Conservation (phyloP, 2,888 invertebrate species). For the Augiades crinisus region DNA sequence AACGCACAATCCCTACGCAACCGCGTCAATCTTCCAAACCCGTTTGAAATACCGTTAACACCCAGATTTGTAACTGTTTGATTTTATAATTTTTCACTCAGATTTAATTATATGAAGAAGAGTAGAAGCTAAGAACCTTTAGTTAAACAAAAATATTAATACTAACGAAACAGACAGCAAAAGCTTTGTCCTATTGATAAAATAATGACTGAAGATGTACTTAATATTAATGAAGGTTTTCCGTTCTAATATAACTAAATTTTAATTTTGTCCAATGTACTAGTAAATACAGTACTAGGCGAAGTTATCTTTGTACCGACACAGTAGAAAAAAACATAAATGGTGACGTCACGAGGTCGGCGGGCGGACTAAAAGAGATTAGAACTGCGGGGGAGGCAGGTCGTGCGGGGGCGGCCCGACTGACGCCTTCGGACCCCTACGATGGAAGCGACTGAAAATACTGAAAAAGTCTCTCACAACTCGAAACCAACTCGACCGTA, state of each 20-base stretch:
- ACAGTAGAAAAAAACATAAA: slow-evolving; percentile 46
- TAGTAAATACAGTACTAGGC: slow-evolving; percentile 33
- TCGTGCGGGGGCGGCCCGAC: slow-evolving; percentile 47
- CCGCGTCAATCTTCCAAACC: slow-evolving; percentile 52
- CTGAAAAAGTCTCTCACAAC: background rate
- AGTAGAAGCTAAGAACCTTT: too few species aligned
- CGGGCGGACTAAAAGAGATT: slow-evolving; percentile 69
- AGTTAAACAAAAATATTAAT: too few species aligned
- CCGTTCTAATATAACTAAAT: background rate
- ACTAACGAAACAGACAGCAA: too few species aligned
- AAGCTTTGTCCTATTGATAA: too few species aligned
- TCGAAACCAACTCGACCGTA: background rate
- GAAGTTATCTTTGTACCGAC: slow-evolving; percentile 69
- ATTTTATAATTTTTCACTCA: too few species aligned
- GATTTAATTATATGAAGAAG: too few species aligned
- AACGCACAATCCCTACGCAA: slow-evolving; percentile 46
- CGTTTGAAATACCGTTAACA: slow-evolving; percentile 57
- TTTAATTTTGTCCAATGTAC: background rate
- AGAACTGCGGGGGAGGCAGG: slow-evolving; percentile 51
- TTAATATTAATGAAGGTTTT: too few species aligned
- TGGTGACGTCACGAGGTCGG: slow-evolving; percentile 72
- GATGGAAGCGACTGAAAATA: slow-evolving; percentile 25
- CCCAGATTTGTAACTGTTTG: background rate
- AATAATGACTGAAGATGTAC: too few species aligned
- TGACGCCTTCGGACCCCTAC: slow-evolving; percentile 50